These are phyloP conservation scores for Jaculus jaculus DNA, from an alignment of 2,113 vertebrate genomes.

Conservation along the genomic window DNA sequence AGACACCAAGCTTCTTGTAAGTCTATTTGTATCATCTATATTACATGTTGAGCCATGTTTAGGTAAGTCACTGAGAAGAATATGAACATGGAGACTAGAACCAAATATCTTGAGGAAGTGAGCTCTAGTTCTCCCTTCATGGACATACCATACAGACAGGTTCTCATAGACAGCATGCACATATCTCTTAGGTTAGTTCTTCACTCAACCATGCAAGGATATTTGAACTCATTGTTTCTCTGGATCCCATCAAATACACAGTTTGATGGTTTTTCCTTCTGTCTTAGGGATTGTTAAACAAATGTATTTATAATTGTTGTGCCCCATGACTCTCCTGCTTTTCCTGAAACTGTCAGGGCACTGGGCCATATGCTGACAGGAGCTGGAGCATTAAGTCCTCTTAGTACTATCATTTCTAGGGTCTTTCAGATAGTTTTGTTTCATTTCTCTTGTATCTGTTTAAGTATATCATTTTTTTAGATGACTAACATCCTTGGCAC, in stretches of 20 bases:
- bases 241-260: not conserved
- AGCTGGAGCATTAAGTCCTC: not conserved
- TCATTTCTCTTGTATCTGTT: constrained; percentile 6
- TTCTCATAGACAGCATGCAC: not conserved
- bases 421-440: not conserved
- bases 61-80: constrained; percentile 11
- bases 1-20: not conserved
- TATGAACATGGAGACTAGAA: constrained; percentile 3
- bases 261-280: not conserved
- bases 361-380: not conserved
- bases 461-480: constrained; percentile 35
- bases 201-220: not conserved
- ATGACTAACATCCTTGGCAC: not conserved
- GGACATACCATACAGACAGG: not conserved
- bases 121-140: not conserved
- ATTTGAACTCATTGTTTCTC: not conserved
- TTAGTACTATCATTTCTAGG: not conserved
- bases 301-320: not conserved
- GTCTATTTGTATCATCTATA: not conserved
- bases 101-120: not conserved
- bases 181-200: not conserved
- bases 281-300: not conserved
- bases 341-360: not conserved
- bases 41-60: not conserved
- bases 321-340: not conserved